phyloP scores from a whole-genome alignment of 2,888 invertebrate genomes.

The Uloborus plumipes region DNA sequence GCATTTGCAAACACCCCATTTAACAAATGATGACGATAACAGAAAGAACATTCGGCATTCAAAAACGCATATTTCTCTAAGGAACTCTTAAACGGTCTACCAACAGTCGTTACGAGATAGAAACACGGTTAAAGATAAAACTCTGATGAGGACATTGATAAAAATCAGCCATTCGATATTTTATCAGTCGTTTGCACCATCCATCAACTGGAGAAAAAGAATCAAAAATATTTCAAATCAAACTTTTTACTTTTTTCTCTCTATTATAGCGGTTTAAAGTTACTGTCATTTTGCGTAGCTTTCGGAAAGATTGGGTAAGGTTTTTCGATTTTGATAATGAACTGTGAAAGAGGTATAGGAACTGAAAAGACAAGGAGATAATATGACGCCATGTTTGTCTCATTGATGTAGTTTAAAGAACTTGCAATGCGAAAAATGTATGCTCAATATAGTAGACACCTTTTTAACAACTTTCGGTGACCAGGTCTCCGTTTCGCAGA shows the following conservation, averaged over 20 bases:
- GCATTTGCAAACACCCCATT: too few relatives aligned
- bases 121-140: constrained; percentile 3
- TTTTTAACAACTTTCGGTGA: too few relatives aligned
- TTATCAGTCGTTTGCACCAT: constrained; percentile 41
- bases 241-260: constrained; percentile 12
- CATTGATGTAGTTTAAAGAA: neutral
- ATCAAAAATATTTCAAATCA: neutral
- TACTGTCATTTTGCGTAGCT: constrained; percentile 24
- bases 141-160: constrained; percentile 32
- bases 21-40: too few relatives aligned
- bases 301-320: constrained; percentile 8
- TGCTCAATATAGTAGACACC: too few relatives aligned
- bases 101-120: neutral
- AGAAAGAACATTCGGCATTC: too few relatives aligned
- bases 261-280: neutral
- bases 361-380: neutral
- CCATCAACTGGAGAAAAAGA: constrained; percentile 14
- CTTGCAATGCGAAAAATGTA: too few relatives aligned
- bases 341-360: constrained; percentile 1
- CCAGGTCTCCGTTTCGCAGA: too few relatives aligned
- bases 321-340: constrained; percentile 22
- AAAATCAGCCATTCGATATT: constrained; percentile 40
- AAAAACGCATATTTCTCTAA: too few relatives aligned
- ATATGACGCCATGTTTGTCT: neutral
- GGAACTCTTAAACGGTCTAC: too few relatives aligned